Conservation (phyloP, 2,888 invertebrate genomes). For the Amitus sp. region DNA sequence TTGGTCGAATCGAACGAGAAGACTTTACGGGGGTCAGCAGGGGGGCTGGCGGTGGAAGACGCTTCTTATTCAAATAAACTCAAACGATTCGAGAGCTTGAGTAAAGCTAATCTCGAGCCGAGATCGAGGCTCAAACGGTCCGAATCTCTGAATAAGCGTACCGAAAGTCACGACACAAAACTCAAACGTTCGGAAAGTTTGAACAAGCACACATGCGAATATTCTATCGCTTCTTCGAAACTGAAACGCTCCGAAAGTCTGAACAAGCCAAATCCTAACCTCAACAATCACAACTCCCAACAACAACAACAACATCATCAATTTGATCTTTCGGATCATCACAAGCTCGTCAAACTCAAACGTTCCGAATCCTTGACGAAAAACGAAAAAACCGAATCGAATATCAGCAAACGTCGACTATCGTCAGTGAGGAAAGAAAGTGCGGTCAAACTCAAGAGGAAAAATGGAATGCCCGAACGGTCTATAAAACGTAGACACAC, state of each 20-base stretch:
- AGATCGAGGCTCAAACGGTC: slow-evolving; percentile 70
- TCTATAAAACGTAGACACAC: slow-evolving; percentile 91
- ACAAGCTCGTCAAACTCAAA: slow-evolving; percentile 66
- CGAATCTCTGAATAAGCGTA: slow-evolving; percentile 72
- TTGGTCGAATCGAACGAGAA: no score
- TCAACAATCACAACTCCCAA: no score
- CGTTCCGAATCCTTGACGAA: slow-evolving; percentile 75
- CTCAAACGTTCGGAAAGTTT: slow-evolving; percentile 73
- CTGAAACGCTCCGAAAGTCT: slow-evolving; percentile 61
- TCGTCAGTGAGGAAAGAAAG: slow-evolving; percentile 67
- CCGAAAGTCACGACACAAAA: slow-evolving; percentile 67
- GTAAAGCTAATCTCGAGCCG: slow-evolving; percentile 55
- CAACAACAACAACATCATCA: no score
- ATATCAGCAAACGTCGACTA: slow-evolving; percentile 77
- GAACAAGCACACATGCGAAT: slow-evolving; percentile 67
- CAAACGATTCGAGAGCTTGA: slow-evolving; percentile 59
- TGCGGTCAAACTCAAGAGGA: slow-evolving; percentile 75
- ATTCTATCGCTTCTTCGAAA: slow-evolving; percentile 51
- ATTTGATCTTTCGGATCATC: no score
- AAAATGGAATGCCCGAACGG: slow-evolving; percentile 82
- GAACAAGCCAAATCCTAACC: slow-evolving; percentile 60
- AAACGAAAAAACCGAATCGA: slow-evolving; percentile 82
- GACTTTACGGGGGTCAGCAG: no score
- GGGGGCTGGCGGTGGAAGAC: no score
- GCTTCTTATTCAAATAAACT: slow-evolving; percentile 57